These are phyloP conservation scores for Molothrus aeneus DNA, from an alignment of 2,797 vertebrate species.

Conservation along the genomic window DNA sequence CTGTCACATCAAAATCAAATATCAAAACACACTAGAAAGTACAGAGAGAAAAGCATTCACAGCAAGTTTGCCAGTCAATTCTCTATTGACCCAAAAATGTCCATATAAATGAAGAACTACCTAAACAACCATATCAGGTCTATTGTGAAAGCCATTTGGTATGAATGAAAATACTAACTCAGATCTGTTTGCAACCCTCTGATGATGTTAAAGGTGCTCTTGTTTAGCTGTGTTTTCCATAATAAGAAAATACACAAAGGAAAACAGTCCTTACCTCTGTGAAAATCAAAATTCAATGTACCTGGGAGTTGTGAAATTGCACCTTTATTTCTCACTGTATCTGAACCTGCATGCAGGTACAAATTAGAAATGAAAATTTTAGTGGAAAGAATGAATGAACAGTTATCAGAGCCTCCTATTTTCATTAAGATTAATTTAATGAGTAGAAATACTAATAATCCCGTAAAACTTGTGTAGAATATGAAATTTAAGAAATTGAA, in stretches of 20 bases:
- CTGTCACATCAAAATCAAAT: neutral
- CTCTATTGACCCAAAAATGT: neutral
- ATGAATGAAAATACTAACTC: neutral
- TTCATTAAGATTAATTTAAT: neutral
- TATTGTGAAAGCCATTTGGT: neutral
- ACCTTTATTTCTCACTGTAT: neutral
- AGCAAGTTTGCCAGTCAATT: neutral
- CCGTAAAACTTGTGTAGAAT: neutral
- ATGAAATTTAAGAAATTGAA: conserved; percentile 7
- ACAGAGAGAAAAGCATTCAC: neutral
- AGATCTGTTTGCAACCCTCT: neutral
- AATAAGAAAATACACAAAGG: neutral
- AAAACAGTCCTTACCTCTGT: neutral
- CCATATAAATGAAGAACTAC: neutral
- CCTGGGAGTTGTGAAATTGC: neutral
- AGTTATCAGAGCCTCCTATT: neutral
- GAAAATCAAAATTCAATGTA: neutral
- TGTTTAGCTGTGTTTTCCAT: neutral
- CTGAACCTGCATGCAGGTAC: neutral
- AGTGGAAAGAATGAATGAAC: neutral
- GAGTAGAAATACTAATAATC: neutral
- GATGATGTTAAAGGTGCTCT: neutral
- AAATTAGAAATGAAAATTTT: neutral
- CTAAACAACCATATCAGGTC: neutral
- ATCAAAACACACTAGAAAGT: neutral